Conservation (phyloP, 2,113 vertebrate species). For the Piaya cayana region DNA sequence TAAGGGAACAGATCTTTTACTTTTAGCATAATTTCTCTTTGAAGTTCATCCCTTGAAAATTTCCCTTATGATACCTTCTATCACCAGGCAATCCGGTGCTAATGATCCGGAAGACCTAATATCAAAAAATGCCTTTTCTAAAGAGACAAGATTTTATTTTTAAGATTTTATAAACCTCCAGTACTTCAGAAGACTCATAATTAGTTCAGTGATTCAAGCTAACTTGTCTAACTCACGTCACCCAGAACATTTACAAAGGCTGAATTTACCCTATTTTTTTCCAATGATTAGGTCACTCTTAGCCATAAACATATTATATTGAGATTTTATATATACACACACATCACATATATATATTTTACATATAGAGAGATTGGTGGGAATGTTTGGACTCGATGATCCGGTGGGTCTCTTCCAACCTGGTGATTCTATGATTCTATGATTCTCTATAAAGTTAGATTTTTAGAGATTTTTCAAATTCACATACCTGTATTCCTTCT, state of each 20-base stretch:
- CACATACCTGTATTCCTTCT: background rate
- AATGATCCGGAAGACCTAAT: background rate
- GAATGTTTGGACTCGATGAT: too few relatives aligned
- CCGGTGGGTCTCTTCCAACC: too few relatives aligned
- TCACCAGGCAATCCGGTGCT: background rate
- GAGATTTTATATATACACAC: too few relatives aligned
- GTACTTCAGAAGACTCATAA: background rate
- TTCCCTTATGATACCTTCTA: background rate
- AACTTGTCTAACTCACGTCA: background rate
- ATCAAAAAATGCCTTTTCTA: background rate
- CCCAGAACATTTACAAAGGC: background rate
- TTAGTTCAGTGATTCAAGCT: background rate
- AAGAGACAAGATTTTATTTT: background rate
- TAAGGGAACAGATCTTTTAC: slow-evolving; percentile 19
- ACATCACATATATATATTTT: too few relatives aligned
- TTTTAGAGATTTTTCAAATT: background rate
- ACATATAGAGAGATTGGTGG: too few relatives aligned
- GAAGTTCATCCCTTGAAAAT: slow-evolving; percentile 25
- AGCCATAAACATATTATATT: background rate
- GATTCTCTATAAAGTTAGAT: too few relatives aligned
- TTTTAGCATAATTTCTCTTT: slow-evolving; percentile 44
- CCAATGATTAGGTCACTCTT: background rate
- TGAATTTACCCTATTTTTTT: background rate
- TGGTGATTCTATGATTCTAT: too few relatives aligned
- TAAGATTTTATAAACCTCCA: background rate